Conservation (phyloP, 2,797 vertebrate species). For the Lophius americanus region DNA sequence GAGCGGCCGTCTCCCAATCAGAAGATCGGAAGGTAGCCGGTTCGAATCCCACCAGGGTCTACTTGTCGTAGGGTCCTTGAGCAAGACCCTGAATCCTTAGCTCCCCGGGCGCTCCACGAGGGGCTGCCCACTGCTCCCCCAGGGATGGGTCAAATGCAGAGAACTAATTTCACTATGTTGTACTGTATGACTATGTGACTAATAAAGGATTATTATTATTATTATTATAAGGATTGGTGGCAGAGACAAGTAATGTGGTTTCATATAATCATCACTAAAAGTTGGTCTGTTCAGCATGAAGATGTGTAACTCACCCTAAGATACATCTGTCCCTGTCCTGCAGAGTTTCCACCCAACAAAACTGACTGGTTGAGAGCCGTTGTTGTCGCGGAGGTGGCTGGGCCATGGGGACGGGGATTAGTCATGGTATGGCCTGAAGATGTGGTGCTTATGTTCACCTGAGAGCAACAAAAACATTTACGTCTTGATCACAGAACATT, state of each 20-base stretch:
- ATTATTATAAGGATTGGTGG: not conserved
- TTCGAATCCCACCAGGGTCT: too few species aligned
- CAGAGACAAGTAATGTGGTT: not conserved
- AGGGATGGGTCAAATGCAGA: too few species aligned
- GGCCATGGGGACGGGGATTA: slow-evolving; percentile 81
- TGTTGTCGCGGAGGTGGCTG: slow-evolving; percentile 85
- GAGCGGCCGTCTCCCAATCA: too few species aligned
- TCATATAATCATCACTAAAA: too few species aligned
- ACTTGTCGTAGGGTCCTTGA: too few species aligned
- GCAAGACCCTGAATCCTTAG: too few species aligned
- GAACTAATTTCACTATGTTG: too few species aligned
- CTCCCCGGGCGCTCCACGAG: too few species aligned
- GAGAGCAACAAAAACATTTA: slow-evolving; percentile 23
- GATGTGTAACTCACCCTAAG: slow-evolving; percentile 87
- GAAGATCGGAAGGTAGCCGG: too few species aligned
- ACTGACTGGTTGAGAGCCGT: slow-evolving; percentile 94
- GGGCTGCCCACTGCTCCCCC: too few species aligned
- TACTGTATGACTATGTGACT: too few species aligned
- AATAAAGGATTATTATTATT: too few species aligned
- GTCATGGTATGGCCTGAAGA: slow-evolving; percentile 78
- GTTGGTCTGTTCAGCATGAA: not conserved
- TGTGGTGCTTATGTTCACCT: slow-evolving; percentile 83
- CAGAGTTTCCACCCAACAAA: slow-evolving; percentile 90
- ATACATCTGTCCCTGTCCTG: slow-evolving; percentile 97
- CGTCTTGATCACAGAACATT: not conserved